Conservation (phyloP, 2,888 invertebrate genomes). For the Heliconius cydno region DNA sequence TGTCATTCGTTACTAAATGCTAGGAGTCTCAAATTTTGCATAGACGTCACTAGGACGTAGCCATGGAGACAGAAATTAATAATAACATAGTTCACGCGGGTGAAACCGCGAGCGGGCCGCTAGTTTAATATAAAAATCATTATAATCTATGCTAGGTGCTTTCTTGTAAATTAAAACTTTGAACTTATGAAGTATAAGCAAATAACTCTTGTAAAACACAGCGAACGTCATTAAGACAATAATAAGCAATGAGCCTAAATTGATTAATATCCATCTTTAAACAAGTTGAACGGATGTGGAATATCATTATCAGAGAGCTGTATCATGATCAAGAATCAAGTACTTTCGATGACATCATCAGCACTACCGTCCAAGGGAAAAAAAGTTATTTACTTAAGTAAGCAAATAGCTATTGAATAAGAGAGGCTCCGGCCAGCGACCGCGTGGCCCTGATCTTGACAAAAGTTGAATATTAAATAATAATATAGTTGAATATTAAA, state of each 20-base stretch:
- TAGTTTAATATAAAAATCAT: no score
- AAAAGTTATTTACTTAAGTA: slow-evolving; percentile 61
- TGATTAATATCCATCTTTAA: slow-evolving; percentile 27
- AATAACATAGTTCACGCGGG: no score
- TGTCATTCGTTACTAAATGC: no score
- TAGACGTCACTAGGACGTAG: no score
- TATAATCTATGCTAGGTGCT: no score
- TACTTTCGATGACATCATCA: slow-evolving; percentile 73
- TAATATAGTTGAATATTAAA: slow-evolving; percentile 34
- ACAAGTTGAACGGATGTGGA: slow-evolving; percentile 36
- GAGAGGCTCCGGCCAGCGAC: slow-evolving; percentile 66
- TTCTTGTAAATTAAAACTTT: no score
- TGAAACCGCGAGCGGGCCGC: no score
- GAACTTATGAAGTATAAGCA: no score
- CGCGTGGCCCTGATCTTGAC: slow-evolving; percentile 78
- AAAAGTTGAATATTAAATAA: slow-evolving; percentile 48
- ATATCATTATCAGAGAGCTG: slow-evolving; percentile 36
- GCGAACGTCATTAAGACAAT: slow-evolving; percentile 4
- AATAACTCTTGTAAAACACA: slow-evolving; percentile 44
- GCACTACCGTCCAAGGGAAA: slow-evolving; percentile 65
- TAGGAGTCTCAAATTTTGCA: no score
- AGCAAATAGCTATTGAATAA: slow-evolving; percentile 62
- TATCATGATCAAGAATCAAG: slow-evolving; percentile 30
- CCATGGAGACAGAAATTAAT: no score
- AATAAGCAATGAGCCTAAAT: slow-evolving; percentile 28